phyloP scores from a whole-genome alignment of 2,888 invertebrate species.

The Lysandra bellargus region DNA sequence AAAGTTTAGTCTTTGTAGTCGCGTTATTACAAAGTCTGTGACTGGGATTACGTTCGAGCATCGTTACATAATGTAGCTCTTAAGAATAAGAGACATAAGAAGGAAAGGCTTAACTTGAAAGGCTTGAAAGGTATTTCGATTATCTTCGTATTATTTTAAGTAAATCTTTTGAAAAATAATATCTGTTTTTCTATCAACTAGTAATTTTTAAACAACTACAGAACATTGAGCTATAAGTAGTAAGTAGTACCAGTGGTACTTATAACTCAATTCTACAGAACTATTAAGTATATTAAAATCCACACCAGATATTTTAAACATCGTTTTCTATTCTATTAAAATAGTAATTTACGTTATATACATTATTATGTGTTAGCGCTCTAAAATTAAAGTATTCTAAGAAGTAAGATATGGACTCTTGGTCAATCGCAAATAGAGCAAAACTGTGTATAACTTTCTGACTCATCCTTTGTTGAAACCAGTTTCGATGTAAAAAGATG shows the following conservation, averaged over 20 bases:
- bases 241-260: too few relatives aligned
- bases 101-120: neutral
- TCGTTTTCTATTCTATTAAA: neutral
- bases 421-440: constrained; percentile 37
- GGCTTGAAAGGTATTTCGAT: neutral
- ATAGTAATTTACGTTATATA: neutral
- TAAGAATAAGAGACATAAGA: neutral
- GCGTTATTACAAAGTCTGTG: neutral
- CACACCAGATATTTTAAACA: neutral
- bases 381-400: neutral
- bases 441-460: constrained; percentile 52
- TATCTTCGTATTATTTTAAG: neutral
- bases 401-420: neutral
- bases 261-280: too few relatives aligned
- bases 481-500: constrained; percentile 65
- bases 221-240: too few relatives aligned
- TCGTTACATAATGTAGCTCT: neutral
- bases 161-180: neutral
- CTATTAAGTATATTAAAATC: too few relatives aligned
- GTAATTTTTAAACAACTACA: too few relatives aligned
- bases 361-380: neutral
- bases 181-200: neutral
- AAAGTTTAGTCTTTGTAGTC: neutral
- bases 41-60: neutral
- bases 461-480: constrained; percentile 74